Conservation (phyloP, 2,797 vertebrate species). For the Siniperca undulata region DNA sequence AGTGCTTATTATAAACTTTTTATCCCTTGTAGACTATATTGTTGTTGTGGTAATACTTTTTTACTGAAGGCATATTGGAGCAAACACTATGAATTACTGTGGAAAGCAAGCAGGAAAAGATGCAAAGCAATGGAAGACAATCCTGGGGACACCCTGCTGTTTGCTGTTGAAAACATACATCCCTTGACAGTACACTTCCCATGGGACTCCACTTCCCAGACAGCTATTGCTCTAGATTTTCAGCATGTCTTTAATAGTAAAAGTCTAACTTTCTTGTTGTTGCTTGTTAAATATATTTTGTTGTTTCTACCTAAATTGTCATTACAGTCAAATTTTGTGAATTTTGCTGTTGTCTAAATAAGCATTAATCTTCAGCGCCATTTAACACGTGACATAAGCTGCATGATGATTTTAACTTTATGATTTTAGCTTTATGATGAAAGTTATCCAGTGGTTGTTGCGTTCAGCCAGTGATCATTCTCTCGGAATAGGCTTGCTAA, state of each 20-base stretch:
- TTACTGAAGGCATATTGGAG: constrained; percentile 20
- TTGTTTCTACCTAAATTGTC: constrained; percentile 1
- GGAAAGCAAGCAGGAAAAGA: constrained; percentile 5
- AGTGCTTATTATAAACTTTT: constrained; percentile 45
- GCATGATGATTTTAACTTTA: not conserved
- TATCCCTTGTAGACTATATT: constrained; percentile 20
- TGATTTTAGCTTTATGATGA: not conserved
- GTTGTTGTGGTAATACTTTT: constrained; percentile 30
- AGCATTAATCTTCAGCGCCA: not conserved
- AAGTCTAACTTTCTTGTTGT: constrained; percentile 13
- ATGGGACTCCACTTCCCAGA: constrained; percentile 24
- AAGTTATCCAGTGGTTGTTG: too few species aligned
- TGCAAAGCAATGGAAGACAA: constrained; percentile 21
- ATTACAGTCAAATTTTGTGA: not conserved
- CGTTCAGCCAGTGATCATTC: not conserved
- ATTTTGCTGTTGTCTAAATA: not conserved
- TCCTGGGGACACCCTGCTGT: constrained; percentile 39
- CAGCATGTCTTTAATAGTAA: not conserved
- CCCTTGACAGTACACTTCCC: constrained; percentile 20
- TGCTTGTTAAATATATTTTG: constrained; percentile 18
- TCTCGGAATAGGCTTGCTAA: not conserved
- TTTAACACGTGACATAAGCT: not conserved
- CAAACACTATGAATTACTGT: constrained; percentile 10
- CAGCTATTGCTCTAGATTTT: constrained; percentile 20
- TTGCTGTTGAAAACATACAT: constrained; percentile 35